phyloP scores from a whole-genome alignment of 92 coral and sea anemone genomes.

The Siderastrea siderea region DNA sequence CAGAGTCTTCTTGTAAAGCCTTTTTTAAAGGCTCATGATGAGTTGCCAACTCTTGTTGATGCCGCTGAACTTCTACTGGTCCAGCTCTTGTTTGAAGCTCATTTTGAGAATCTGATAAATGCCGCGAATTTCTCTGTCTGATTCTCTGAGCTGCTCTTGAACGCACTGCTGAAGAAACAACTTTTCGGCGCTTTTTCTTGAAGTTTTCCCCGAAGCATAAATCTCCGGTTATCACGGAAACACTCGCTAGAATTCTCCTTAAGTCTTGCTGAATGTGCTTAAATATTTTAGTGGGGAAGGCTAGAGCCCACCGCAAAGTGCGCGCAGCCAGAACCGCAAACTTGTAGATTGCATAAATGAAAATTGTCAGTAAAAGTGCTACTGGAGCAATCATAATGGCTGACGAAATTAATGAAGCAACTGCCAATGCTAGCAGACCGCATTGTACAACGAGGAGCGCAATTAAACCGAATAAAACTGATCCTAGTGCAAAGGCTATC shows the following conservation, averaged over 20 bases:
- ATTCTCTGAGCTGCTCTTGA: conserved; percentile 3
- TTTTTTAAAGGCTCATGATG: not conserved
- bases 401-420: conserved; percentile 5
- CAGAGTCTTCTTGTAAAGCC: conserved; percentile 5
- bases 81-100: not conserved
- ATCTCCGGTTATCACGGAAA: not conserved
- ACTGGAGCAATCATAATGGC: not conserved
- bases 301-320: not conserved
- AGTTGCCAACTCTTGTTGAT: not conserved
- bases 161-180: not conserved
- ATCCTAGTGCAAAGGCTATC: not conserved
- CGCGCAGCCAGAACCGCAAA: not conserved
- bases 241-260: not conserved
- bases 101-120: not conserved
- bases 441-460: conserved; percentile 7
- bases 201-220: not conserved
- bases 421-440: conserved; percentile 9
- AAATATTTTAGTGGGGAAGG: not conserved
- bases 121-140: not conserved
- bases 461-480: conserved; percentile 4
- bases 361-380: conserved; percentile 16
- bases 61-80: not conserved
- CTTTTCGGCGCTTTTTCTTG: conserved; percentile 5
- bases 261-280: not conserved
- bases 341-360: conserved; percentile 5